These are phyloP conservation scores for Brachynemurus nebulosus DNA, from an alignment of 2,888 invertebrate species.

Conservation along the genomic window DNA sequence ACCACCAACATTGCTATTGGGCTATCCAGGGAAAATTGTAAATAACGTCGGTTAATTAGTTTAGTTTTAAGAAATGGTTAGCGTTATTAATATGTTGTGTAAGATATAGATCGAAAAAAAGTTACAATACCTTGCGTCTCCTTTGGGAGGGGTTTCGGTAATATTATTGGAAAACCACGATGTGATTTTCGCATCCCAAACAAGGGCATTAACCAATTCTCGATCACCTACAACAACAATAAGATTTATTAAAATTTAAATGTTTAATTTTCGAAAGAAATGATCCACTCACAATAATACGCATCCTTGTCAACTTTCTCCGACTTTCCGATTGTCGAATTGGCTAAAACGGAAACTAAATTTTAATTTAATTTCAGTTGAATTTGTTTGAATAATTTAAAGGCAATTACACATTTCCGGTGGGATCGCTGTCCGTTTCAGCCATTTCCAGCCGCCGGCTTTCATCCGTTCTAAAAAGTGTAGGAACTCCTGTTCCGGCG, in stretches of 20 bases:
- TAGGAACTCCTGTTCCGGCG: slow-evolving; percentile 60
- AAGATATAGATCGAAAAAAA: no score
- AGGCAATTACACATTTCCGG: slow-evolving; percentile 37
- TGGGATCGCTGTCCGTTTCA: slow-evolving; percentile 50
- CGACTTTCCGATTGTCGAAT: slow-evolving; percentile 35
- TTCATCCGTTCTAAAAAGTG: slow-evolving; percentile 69
- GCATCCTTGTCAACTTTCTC: slow-evolving; percentile 38
- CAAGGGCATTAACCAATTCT: slow-evolving; percentile 67
- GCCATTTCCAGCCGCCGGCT: slow-evolving; percentile 69
- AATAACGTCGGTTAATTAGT: not conserved
- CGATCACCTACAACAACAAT: slow-evolving; percentile 62
- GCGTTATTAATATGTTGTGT: no score
- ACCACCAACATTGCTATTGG: slow-evolving; percentile 89
- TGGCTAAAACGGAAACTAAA: slow-evolving; percentile 36
- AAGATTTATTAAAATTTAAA: no score
- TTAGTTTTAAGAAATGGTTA: not conserved
- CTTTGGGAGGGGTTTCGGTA: slow-evolving; percentile 56
- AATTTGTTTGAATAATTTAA: not conserved
- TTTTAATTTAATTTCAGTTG: not conserved
- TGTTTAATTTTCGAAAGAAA: no score
- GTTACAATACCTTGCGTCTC: slow-evolving; percentile 60
- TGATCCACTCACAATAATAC: slow-evolving; percentile 24
- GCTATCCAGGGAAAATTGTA: slow-evolving; percentile 29
- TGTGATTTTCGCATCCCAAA: slow-evolving; percentile 80
- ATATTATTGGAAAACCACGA: slow-evolving; percentile 72